Evolutionary conservation across 1,140 invertebrate genomes (phyloP), one percentile per base, ranked within the genome.

Genomic region (Ylistrum balloti): DNA sequence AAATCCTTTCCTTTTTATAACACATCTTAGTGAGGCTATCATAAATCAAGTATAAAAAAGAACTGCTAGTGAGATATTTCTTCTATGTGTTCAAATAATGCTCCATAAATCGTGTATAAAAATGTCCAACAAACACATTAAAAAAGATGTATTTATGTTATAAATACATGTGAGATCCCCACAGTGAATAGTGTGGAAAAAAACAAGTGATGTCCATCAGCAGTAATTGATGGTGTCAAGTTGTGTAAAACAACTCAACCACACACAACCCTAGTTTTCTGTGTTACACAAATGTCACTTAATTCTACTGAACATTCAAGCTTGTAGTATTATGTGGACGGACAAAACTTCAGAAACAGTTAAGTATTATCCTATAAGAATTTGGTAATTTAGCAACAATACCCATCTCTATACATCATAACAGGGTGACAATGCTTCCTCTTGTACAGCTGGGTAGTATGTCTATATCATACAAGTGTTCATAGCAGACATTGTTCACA

Each of bases 21-120:
- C 56, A 74, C 2, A 5, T 74, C 28, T 74, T n/a, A n/a, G 56
- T n/a, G 13, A 74, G 56, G 28, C 56, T 28, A 17, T 74, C 56
- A 74, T 74, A 74, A 74, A 74, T 74, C 28, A 28, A 74, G 28
- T 11, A n/a, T 74, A 74, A 74, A 74, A 74, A 74, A 74, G n/a
- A 74, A n/a, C 56, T 74, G 9, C n/a, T 28, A 74, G 56, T 74
- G 56, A 74, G 56, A 74, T 74, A n/a, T 74, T 74, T 74, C 11
- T n/a, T 28, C n/a, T 74, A 74, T 74, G 56, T 74, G 56, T 74
- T 74, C 22, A 17, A 74, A 74, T 74, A 74, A 74, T 5, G n/a
- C 56, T 17, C 56, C 56, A 74, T 74, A 74, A 74, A 74, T 74
- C 22, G 22, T 74, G 56, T 11, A 74, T 74, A 74, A 74, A 74